phyloP scores from a whole-genome alignment of 2,797 vertebrate species.

The Antennarius maculatus region DNA sequence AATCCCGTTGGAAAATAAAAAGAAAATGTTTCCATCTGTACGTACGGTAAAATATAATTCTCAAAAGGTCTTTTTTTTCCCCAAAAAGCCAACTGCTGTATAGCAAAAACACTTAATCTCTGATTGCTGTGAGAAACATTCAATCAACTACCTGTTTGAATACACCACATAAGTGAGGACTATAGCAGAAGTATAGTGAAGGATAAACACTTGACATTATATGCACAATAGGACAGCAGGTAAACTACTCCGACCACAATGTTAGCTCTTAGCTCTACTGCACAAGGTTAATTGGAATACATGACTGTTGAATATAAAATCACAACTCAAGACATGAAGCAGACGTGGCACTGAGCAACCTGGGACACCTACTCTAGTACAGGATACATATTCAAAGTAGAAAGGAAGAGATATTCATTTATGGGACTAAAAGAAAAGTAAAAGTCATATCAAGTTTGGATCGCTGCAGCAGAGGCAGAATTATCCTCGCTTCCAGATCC shows the following conservation, averaged over 20 bases:
- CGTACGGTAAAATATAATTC: constrained; percentile 41
- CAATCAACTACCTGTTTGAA: constrained; percentile 61
- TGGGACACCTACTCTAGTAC: not conserved
- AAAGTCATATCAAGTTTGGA: not conserved
- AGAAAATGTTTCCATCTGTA: constrained; percentile 25
- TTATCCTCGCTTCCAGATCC: not conserved
- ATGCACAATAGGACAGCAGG: constrained; percentile 68
- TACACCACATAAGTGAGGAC: constrained; percentile 64
- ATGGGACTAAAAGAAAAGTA: not conserved
- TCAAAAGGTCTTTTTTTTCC: constrained; percentile 23
- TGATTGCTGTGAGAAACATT: constrained; percentile 63
- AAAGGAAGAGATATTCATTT: not conserved
- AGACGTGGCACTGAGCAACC: constrained; percentile 37
- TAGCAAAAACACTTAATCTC: constrained; percentile 50
- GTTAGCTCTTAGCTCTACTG: constrained; percentile 70
- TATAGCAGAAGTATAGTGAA: constrained; percentile 57
- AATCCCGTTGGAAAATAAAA: constrained; percentile 10
- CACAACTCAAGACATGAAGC: constrained; percentile 54
- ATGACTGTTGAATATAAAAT: constrained; percentile 52
- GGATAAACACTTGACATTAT: constrained; percentile 65
- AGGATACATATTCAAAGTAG: not conserved
- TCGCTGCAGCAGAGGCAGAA: too few species aligned
- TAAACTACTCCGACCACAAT: constrained; percentile 70
- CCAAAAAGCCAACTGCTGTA: too few species aligned
- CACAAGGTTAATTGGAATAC: constrained; percentile 66